phyloP scores from a whole-genome alignment of 2,797 vertebrate genomes.

The Trematomus bernacchii region DNA sequence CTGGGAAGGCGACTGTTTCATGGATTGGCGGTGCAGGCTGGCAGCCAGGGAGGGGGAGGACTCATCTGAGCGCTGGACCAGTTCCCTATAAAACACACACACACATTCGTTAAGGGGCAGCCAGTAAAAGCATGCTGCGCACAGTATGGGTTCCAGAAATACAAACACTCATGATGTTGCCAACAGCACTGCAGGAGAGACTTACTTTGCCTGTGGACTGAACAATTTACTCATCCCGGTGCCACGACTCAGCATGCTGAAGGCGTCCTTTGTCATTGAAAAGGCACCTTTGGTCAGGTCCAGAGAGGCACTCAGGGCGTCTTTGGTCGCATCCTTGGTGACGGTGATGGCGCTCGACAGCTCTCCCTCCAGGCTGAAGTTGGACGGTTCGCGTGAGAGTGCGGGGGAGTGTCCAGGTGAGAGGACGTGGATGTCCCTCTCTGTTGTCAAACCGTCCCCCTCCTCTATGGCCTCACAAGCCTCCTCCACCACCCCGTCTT shows the following conservation, averaged over 20 bases:
- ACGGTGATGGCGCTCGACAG: constrained; percentile 90
- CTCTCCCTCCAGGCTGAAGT: constrained; percentile 92
- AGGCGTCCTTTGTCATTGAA: constrained; percentile 94
- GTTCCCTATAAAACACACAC: constrained; percentile 83
- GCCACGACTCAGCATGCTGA: constrained; percentile 91
- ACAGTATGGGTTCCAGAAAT: constrained; percentile 31
- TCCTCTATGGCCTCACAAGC: constrained; percentile 90
- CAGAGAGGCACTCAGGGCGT: constrained; percentile 93
- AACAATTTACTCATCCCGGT: constrained; percentile 95
- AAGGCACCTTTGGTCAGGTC: constrained; percentile 97
- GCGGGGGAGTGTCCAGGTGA: constrained; percentile 70
- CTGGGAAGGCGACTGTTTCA: constrained; percentile 93
- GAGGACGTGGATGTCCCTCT: constrained; percentile 47
- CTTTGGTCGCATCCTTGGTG: constrained; percentile 95
- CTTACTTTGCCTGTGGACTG: constrained; percentile 79
- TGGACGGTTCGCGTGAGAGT: constrained; percentile 73
- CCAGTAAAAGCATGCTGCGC: constrained; percentile 37
- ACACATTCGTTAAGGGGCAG: constrained; percentile 6
- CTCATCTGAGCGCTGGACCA: constrained; percentile 85
- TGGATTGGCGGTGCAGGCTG: constrained; percentile 85
- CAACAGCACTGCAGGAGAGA: constrained; percentile 44
- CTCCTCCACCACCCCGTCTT: constrained; percentile 87
- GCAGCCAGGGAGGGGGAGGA: constrained; percentile 74
- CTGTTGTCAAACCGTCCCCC: constrained; percentile 39
- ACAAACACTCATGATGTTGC: constrained; percentile 13